Percentiles rank a stretch among this genome's conserved stretches.
These are phyloP conservation scores for Lasioglossum morio DNA, from an alignment of 2,888 invertebrate genomes.

Conservation along the genomic window DNA sequence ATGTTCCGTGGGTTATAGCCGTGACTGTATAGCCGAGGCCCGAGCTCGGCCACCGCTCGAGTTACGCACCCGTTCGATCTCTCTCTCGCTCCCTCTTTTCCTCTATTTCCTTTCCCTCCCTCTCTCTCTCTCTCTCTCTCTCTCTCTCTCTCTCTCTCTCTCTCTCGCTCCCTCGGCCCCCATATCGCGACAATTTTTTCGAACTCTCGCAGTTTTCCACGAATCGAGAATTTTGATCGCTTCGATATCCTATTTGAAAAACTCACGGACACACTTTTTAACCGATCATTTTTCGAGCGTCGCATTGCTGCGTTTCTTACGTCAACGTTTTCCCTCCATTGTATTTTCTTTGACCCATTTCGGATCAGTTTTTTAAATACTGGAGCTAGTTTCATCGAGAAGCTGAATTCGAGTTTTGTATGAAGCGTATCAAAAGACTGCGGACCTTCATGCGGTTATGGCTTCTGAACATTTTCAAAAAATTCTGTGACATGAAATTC, in stretches of 20 bases:
- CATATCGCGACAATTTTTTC: constrained; percentile 7
- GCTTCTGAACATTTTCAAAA: too few species aligned
- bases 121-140: neutral
- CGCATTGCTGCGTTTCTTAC: neutral
- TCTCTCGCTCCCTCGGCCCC: constrained; percentile 16
- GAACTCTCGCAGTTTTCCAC: constrained; percentile 10
- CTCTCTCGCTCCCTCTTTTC: neutral
- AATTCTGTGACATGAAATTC: too few species aligned
- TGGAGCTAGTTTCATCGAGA: neutral
- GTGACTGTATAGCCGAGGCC: constrained; percentile 60
- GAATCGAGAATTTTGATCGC: constrained; percentile 1
- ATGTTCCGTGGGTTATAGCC: constrained; percentile 76
- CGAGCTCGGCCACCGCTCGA: constrained; percentile 57
- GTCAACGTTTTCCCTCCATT: neutral
- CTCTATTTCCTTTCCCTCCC: neutral
- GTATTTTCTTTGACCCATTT: neutral
- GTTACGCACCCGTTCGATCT: constrained; percentile 33
- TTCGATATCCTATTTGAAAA: neutral
- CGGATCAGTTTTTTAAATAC: neutral
- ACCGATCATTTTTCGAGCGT: neutral
- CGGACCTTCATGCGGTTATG: too few species aligned
- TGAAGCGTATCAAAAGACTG: neutral
- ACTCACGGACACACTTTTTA: neutral
- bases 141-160: neutral
- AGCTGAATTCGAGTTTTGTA: neutral